Percentiles rank a stretch among this genome's conserved stretches.
phyloP scores from a whole-genome alignment of 2,113 vertebrate species.

The Antechinus stuartii region DNA sequence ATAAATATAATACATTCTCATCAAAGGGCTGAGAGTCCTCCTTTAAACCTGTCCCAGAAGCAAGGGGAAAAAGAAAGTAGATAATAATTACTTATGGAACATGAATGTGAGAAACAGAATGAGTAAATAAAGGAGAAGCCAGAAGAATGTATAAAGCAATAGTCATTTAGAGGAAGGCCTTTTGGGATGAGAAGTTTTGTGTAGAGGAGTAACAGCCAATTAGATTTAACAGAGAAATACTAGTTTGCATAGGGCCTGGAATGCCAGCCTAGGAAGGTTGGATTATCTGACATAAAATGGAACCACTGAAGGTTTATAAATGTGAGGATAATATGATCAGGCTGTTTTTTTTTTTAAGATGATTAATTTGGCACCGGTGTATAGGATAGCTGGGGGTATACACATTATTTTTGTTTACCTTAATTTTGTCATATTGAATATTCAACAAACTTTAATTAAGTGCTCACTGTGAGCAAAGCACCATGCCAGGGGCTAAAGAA shows the following conservation, averaged over 20 bases:
- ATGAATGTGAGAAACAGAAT: not conserved
- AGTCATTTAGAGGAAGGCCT: not conserved
- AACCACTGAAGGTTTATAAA: not conserved
- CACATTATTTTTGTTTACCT: not conserved
- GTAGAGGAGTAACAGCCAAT: not conserved
- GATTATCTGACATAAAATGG: not conserved
- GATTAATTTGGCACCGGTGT: not conserved
- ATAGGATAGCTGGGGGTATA: not conserved
- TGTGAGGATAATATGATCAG: not conserved
- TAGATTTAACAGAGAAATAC: not conserved
- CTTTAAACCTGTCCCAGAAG: not conserved
- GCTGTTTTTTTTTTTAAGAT: not conserved
- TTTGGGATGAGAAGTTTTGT: not conserved
- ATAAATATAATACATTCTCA: not conserved
- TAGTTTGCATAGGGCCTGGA: not conserved
- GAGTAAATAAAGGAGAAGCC: not conserved
- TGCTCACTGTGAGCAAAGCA: not conserved
- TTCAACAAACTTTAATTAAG: slow-evolving; percentile 12
- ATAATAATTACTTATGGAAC: not conserved
- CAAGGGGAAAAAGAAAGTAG: not conserved
- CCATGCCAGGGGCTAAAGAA: not conserved
- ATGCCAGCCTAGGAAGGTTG: not conserved
- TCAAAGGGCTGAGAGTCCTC: not conserved
- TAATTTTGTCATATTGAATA: not conserved
- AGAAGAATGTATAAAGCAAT: not conserved